Conservation (phyloP, 2,797 vertebrate species). For the Alosa sapidissima region DNA sequence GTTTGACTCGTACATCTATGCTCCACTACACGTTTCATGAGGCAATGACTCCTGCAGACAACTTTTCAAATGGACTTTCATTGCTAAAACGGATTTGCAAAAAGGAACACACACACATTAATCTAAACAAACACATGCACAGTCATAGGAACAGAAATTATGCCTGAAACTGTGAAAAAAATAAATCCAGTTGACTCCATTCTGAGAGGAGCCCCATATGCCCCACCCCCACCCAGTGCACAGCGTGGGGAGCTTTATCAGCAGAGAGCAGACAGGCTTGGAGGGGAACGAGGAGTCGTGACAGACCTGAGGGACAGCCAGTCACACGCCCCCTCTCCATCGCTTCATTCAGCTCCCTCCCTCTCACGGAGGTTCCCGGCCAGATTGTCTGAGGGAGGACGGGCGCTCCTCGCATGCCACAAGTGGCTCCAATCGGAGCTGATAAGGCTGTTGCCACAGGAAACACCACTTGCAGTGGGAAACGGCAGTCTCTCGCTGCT, state of each 20-base stretch:
- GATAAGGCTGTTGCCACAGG: conserved; percentile 29
- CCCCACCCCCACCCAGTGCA: background rate
- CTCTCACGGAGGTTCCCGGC: background rate
- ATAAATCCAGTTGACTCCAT: background rate
- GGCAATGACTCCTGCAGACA: background rate
- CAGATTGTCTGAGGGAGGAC: background rate
- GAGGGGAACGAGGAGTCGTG: conserved; percentile 54
- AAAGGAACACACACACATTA: background rate
- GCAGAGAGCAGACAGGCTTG: conserved; percentile 59
- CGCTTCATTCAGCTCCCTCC: background rate
- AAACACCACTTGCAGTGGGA: background rate
- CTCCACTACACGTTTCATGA: background rate
- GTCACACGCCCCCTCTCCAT: background rate
- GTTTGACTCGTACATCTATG: background rate
- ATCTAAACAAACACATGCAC: conserved; percentile 1
- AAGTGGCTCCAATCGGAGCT: conserved; percentile 26
- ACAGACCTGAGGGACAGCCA: conserved; percentile 55
- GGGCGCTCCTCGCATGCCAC: background rate
- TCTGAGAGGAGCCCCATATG: background rate
- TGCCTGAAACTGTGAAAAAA: background rate
- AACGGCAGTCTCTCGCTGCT: background rate
- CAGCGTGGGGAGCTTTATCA: conserved; percentile 60
- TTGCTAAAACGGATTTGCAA: background rate
- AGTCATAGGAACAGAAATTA: background rate
- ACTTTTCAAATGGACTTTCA: background rate